A percentile compares a stretch with the other conserved stretches of the same genome.
Evolutionary conservation across 2,797 vertebrate genomes (phyloP).

Genomic region (Gymnocypris eckloni): DNA sequence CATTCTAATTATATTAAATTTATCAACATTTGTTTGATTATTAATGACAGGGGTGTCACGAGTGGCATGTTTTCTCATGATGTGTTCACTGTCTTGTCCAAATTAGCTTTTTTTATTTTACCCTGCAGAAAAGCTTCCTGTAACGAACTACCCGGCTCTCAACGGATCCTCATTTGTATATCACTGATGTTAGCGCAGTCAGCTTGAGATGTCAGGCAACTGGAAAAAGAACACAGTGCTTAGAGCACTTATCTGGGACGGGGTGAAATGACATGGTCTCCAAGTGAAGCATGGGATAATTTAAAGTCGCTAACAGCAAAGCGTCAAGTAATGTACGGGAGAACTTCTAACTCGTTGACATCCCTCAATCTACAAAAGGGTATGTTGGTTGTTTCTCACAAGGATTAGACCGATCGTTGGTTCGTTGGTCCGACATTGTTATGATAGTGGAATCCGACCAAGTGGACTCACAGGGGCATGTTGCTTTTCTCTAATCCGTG

Average conservation of each 20-base stretch:
- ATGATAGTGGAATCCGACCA: slow-evolving; percentile 45
- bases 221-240: slow-evolving; percentile 51
- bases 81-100: slow-evolving; percentile 60
- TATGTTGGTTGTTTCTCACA: slow-evolving; percentile 30
- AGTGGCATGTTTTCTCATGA: slow-evolving; percentile 59
- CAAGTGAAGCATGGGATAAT: slow-evolving; percentile 48
- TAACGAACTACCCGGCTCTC: slow-evolving; percentile 54
- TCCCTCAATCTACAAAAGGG: slow-evolving; percentile 5
- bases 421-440: slow-evolving; percentile 33
- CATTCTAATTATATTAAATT: slow-evolving; percentile 63
- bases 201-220: slow-evolving; percentile 44
- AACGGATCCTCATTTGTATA: slow-evolving; percentile 51
- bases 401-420: slow-evolving; percentile 16
- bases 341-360: slow-evolving; percentile 25
- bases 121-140: slow-evolving; percentile 57
- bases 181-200: slow-evolving; percentile 48
- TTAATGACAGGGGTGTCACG: slow-evolving; percentile 62
- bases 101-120: slow-evolving; percentile 47
- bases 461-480: slow-evolving; percentile 53
- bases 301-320: slow-evolving; percentile 39
- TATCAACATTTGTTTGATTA: slow-evolving; percentile 62
- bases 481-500: slow-evolving; percentile 49
- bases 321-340: slow-evolving; percentile 19
- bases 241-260: slow-evolving; percentile 42
- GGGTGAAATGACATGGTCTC: slow-evolving; percentile 31